phyloP scores from a whole-genome alignment of 2,797 vertebrate genomes.

The Pelobates cultripes region DNA sequence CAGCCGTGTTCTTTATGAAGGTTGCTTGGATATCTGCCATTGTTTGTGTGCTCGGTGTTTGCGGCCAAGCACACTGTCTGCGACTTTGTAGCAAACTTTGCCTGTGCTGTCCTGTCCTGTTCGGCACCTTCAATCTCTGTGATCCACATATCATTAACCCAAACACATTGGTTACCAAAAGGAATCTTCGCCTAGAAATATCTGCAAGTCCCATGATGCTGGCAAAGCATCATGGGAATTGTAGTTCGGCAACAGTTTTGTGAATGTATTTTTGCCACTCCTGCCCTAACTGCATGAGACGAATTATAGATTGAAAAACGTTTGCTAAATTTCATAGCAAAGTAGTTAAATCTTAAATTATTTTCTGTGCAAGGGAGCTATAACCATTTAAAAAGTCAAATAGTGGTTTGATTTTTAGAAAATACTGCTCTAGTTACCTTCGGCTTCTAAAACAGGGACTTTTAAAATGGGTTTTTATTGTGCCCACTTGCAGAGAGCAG shows the following conservation, averaged over 20 bases:
- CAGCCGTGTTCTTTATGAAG: constrained; percentile 27
- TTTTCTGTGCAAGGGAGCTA: too few relatives aligned
- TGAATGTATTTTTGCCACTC: too few relatives aligned
- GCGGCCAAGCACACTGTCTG: constrained; percentile 48
- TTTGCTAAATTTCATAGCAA: too few relatives aligned
- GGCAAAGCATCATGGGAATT: too few relatives aligned
- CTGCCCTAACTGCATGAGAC: too few relatives aligned
- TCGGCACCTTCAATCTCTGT: background rate
- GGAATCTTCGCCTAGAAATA: too few relatives aligned
- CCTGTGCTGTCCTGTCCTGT: constrained; percentile 14
- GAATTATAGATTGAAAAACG: too few relatives aligned
- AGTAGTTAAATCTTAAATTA: too few relatives aligned
- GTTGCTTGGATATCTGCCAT: constrained; percentile 47
- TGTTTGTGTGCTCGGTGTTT: constrained; percentile 42
- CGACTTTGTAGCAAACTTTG: constrained; percentile 42
- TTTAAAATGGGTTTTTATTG: background rate
- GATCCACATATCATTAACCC: background rate
- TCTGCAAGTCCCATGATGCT: too few relatives aligned
- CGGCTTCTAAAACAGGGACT: background rate
- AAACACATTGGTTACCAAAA: too few relatives aligned
- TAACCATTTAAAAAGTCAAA: too few relatives aligned
- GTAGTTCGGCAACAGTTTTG: too few relatives aligned
- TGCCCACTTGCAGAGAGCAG: constrained; percentile 8
- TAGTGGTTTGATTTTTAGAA: background rate
- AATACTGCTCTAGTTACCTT: background rate